These are phyloP conservation scores for Melopsittacus undulatus DNA, from an alignment of 2,797 vertebrate species.

Conservation along the genomic window DNA sequence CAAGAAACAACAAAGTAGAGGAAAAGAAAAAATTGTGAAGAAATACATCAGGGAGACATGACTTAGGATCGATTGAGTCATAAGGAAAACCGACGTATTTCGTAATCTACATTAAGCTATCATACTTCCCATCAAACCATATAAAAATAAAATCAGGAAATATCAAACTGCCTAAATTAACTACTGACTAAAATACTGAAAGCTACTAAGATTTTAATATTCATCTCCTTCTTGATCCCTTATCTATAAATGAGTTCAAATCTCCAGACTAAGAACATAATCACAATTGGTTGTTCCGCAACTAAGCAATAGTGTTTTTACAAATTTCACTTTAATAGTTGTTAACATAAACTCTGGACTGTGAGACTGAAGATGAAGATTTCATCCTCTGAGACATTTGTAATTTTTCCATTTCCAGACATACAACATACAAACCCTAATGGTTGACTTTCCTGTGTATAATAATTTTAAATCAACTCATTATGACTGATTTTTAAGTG, in stretches of 20 bases:
- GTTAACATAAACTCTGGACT: not conserved
- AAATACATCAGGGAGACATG: not conserved
- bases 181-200: not conserved
- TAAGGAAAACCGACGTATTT: not conserved
- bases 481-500: not conserved
- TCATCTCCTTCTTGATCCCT: not conserved
- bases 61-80: not conserved
- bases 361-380: not conserved
- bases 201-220: not conserved
- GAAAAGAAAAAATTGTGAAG: not conserved
- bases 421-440: too few species aligned
- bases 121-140: not conserved
- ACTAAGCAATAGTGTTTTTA: not conserved
- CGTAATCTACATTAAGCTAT: not conserved
- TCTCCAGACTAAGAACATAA: slow-evolving; percentile 22
- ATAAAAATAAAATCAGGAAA: not conserved
- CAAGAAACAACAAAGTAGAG: not conserved
- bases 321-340: not conserved
- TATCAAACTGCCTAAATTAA: not conserved
- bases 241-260: slow-evolving; percentile 42
- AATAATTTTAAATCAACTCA: not conserved
- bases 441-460: not conserved
- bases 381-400: not conserved
- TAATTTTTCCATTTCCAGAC: slow-evolving; percentile 2
- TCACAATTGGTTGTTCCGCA: not conserved